Conservation (phyloP, 2,888 invertebrate genomes). For the Nemurella pictetii region DNA sequence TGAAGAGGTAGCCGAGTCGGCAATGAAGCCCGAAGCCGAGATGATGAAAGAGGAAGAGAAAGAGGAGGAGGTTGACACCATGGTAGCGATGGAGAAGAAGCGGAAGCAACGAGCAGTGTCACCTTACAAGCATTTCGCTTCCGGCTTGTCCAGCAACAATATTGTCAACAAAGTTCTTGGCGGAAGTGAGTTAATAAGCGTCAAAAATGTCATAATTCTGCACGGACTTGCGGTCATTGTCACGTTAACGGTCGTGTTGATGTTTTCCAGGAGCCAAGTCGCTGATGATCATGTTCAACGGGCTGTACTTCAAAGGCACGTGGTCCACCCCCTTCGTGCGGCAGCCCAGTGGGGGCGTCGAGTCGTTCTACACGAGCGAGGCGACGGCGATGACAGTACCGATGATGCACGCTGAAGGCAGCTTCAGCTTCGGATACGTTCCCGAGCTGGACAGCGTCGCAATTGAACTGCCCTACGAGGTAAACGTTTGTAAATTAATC, state of each 20-base stretch:
- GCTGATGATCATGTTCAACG: constrained; percentile 48
- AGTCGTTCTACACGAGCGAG: constrained; percentile 42
- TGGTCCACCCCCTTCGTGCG: constrained; percentile 45
- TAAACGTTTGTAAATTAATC: constrained; percentile 29
- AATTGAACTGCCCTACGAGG: constrained; percentile 47
- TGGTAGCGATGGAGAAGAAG: constrained; percentile 29
- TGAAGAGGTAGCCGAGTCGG: neutral
- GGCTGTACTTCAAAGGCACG: constrained; percentile 47
- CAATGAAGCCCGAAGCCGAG: constrained; percentile 16
- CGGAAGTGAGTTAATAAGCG: neutral
- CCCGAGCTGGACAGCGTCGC: constrained; percentile 45
- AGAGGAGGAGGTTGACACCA: neutral
- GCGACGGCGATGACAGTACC: constrained; percentile 41
- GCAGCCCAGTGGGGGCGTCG: constrained; percentile 27
- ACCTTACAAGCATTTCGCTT: constrained; percentile 58
- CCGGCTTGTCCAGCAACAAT: constrained; percentile 64
- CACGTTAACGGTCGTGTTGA: too few species aligned
- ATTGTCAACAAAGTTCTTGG: constrained; percentile 56
- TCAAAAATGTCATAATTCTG: neutral
- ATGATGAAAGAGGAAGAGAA: constrained; percentile 24
- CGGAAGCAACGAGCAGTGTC: constrained; percentile 20
- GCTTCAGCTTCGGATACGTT: constrained; percentile 44
- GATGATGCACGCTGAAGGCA: constrained; percentile 44
- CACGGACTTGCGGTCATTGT: neutral
- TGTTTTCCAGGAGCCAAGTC: constrained; percentile 21